Conservation (phyloP, 2,888 invertebrate species). For the Clusia tigrina region DNA sequence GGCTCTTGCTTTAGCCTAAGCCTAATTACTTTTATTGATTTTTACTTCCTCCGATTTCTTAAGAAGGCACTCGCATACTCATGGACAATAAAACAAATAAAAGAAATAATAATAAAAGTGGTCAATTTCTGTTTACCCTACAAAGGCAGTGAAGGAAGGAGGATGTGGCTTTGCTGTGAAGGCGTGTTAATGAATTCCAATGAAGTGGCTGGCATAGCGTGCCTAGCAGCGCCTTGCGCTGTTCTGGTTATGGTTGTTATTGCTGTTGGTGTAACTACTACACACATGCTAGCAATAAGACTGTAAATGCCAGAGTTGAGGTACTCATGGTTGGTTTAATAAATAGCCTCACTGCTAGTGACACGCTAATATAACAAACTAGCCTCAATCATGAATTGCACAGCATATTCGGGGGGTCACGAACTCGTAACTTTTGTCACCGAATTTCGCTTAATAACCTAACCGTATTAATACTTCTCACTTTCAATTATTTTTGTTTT, state of each 20-base stretch:
- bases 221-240: neutral
- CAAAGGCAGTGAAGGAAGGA: neutral
- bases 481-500: too few relatives aligned
- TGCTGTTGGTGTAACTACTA: neutral
- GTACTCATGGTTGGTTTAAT: constrained; percentile 20
- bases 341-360: neutral
- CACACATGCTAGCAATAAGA: neutral
- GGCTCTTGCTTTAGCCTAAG: neutral
- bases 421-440: too few relatives aligned
- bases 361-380: neutral
- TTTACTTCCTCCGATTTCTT: neutral
- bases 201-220: constrained; percentile 16
- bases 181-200: constrained; percentile 48
- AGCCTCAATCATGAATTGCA: neutral
- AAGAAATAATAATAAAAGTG: neutral
- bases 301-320: constrained; percentile 52
- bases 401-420: constrained; percentile 7
- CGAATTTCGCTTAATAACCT: too few relatives aligned
- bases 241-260: neutral
- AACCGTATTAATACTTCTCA: too few relatives aligned
- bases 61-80: neutral
- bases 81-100: neutral
- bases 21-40: constrained; percentile 7
- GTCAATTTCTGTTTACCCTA: neutral
- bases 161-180: constrained; percentile 42